Evolutionary conservation across 37 sponge, comb jelly and placozoan species (phyloP).

Genomic region (Diacarnus erythraeanus): DNA sequence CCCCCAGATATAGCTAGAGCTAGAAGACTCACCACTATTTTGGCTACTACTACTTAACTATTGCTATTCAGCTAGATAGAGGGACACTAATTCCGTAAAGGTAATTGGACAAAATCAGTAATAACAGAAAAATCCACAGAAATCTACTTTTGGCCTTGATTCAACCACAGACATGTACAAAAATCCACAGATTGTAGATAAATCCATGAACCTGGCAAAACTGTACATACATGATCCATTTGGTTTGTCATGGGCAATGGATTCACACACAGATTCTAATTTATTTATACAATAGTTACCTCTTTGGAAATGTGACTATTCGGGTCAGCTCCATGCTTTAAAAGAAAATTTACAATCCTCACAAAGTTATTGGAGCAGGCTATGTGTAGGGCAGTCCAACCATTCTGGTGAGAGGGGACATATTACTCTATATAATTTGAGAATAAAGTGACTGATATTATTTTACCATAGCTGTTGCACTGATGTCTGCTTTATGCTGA

Average conservation of each 20-base stretch:
- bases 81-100: too few relatives aligned
- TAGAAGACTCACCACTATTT: too few relatives aligned
- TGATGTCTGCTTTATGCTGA: background rate
- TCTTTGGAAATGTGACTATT: background rate
- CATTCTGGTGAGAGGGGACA: background rate
- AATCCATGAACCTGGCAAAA: too few relatives aligned
- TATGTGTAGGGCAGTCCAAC: constrained; percentile 8
- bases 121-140: too few relatives aligned
- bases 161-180: too few relatives aligned
- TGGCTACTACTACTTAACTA: too few relatives aligned
- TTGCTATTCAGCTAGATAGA: too few relatives aligned
- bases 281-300: background rate
- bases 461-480: background rate
- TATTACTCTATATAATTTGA: background rate
- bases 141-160: too few relatives aligned
- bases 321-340: background rate
- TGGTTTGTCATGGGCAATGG: background rate
- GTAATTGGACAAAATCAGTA: too few relatives aligned
- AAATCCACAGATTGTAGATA: too few relatives aligned
- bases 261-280: background rate
- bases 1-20: too few relatives aligned
- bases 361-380: background rate
- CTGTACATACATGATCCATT: too few relatives aligned
- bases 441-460: background rate
- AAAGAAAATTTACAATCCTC: background rate